Evolutionary conservation across 2,113 vertebrate genomes (phyloP), one percentile per base, ranked within the genome.

Genomic region (Mus pahari): DNA sequence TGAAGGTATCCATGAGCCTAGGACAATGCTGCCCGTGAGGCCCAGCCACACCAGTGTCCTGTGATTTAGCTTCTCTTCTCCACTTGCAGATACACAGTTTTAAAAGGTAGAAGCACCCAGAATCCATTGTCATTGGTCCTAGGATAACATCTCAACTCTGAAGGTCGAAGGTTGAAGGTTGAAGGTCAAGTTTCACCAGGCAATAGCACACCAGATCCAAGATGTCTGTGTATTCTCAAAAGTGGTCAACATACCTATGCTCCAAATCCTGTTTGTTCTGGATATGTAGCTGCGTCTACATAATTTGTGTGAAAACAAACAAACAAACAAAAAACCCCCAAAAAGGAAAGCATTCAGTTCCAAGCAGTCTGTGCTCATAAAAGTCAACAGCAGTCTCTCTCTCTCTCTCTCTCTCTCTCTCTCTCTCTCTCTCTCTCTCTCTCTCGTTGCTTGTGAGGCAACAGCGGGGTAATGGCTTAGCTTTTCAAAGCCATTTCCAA

Each of bases 231-330:
- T 71, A 28, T 19, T 70, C 94, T 33, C 48, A 28, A 71, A 83
- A 87, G 89, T 53, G 36, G 53, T 31, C 50, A 45, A 26, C 36
- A 78, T 39, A 2, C 14, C 74, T 78, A 33, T 73, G 71, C 17
- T 79, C 36, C 28, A 75, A 50, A 79, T 68, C 45, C 89, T 62
- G 50, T 33, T 88, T 53, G 2, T 92, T 95, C 28, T 55, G 58
- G 78, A 74, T 75, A 75, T 92, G 39, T 31, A 20, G 22, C 24
- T 28, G 70, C 62, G 75, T 79, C 64, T 87, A 71, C 24, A 93
- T 90, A 94, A 66, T 79, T 74, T 93, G 62, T 77, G 22, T 93
- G 74, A 78, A 66, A 95, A 91, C 83, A n/a, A n/a, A n/a, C n/a
- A n/a, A n/a, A n/a, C n/a, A n/a, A n/a, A n/a, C n/a, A n/a, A n/a